Conservation (phyloP, 2,797 vertebrate genomes). For the Acestrorhynchus altus region DNA sequence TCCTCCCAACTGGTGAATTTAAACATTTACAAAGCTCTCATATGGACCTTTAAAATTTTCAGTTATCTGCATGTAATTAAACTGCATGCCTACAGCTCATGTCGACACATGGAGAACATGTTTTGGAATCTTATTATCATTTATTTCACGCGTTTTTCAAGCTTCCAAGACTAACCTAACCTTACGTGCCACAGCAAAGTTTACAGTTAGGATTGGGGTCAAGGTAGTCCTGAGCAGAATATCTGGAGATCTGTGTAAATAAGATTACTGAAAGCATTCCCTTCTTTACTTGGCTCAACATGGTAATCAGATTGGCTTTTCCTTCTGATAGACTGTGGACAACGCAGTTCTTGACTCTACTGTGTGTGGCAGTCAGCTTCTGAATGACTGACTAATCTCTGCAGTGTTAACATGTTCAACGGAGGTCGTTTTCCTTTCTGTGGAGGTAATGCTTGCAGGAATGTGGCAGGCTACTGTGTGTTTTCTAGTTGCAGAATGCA, state of each 20-base stretch:
- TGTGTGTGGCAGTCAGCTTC: conserved; percentile 65
- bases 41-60: too few species aligned
- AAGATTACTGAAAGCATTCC: conserved; percentile 3
- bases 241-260: conserved; percentile 22
- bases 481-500: conserved; percentile 68
- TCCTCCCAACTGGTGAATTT: too few species aligned
- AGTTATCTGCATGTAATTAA: too few species aligned
- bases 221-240: background rate
- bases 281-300: background rate
- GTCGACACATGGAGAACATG: too few species aligned
- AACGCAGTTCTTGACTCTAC: conserved; percentile 58
- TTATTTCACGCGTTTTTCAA: too few species aligned
- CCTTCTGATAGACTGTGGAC: conserved; percentile 3
- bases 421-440: conserved; percentile 71
- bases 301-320: conserved; percentile 9
- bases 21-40: too few species aligned
- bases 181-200: too few species aligned
- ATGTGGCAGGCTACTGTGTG: conserved; percentile 64
- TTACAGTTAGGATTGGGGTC: background rate
- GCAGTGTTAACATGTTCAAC: conserved; percentile 68
- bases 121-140: background rate
- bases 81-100: too few species aligned
- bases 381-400: conserved; percentile 75
- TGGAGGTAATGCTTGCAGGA: conserved; percentile 71
- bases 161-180: background rate